A percentile compares a stretch with the other conserved stretches of the same genome.
phyloP scores from a whole-genome alignment of 2,113 vertebrate species.

The Cyphomyrus plagiostoma region DNA sequence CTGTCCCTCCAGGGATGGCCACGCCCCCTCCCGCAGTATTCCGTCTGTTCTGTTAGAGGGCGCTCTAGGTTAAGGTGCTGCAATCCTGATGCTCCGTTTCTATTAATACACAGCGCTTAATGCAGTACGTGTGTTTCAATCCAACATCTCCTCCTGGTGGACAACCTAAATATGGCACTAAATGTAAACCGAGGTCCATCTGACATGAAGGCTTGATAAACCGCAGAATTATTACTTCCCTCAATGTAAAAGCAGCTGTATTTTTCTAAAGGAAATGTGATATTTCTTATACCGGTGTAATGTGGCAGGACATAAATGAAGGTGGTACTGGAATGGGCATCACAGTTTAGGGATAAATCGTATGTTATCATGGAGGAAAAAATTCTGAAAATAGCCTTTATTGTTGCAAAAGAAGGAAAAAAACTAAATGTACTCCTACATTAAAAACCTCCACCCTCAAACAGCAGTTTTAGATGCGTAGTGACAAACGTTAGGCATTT shows the following conservation, averaged over 20 bases:
- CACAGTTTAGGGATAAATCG: not conserved
- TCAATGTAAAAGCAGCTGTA: not conserved
- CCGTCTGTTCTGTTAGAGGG: not conserved
- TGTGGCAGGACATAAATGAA: not conserved
- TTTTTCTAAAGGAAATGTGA: not conserved
- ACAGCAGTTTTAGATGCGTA: not conserved
- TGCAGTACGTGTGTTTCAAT: not conserved
- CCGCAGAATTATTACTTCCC: not conserved
- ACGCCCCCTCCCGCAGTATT: not conserved
- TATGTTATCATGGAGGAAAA: not conserved
- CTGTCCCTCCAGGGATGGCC: not conserved
- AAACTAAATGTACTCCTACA: not conserved
- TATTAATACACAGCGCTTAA: not conserved
- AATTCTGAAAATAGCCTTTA: not conserved
- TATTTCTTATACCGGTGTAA: not conserved
- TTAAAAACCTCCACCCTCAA: not conserved
- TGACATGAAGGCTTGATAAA: not conserved
- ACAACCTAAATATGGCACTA: not conserved
- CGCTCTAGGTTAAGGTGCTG: not conserved
- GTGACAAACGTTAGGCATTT: not conserved
- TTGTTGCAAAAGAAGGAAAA: not conserved
- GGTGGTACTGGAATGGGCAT: not conserved
- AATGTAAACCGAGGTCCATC: not conserved
- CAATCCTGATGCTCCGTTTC: not conserved
- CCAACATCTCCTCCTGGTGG: not conserved